A percentile compares a stretch with the other conserved stretches of the same genome.
These are phyloP conservation scores for Nothoprocta perdicaria DNA, from an alignment of 2,113 vertebrate species.

Conservation along the genomic window DNA sequence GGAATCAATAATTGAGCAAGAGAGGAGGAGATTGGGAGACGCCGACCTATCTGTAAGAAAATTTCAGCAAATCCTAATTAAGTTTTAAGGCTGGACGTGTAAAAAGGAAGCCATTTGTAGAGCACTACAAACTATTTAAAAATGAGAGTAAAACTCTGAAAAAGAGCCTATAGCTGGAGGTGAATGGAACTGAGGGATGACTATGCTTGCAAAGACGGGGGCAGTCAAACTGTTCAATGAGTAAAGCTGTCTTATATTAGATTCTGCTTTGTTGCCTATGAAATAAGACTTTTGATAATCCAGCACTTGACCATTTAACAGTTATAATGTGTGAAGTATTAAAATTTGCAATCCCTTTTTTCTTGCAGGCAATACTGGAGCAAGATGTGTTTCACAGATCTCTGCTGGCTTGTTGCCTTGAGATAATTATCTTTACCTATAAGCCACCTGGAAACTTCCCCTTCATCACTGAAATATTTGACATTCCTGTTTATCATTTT, in stretches of 20 bases:
- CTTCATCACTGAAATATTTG: slow-evolving; percentile 84
- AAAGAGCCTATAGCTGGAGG: neutral
- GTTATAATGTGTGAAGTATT: neutral
- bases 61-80: neutral
- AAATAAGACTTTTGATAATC: neutral
- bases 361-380: slow-evolving; percentile 87
- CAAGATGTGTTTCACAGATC: slow-evolving; percentile 93
- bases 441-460: slow-evolving; percentile 91
- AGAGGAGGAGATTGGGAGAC: slow-evolving; percentile 89
- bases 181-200: neutral
- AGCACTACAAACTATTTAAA: neutral
- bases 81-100: neutral
- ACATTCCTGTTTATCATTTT: slow-evolving; percentile 91
- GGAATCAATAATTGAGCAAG: slow-evolving; percentile 89
- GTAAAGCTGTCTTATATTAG: neutral
- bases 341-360: neutral
- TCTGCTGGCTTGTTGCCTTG: slow-evolving; percentile 90
- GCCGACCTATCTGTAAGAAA: slow-evolving; percentile 90
- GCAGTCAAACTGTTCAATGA: neutral
- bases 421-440: slow-evolving; percentile 91
- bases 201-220: neutral
- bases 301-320: neutral
- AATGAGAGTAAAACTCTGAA: neutral
- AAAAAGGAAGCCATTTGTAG: neutral
- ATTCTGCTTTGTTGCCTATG: neutral